Conservation (phyloP, 2,113 vertebrate species). For the Anhinga anhinga region DNA sequence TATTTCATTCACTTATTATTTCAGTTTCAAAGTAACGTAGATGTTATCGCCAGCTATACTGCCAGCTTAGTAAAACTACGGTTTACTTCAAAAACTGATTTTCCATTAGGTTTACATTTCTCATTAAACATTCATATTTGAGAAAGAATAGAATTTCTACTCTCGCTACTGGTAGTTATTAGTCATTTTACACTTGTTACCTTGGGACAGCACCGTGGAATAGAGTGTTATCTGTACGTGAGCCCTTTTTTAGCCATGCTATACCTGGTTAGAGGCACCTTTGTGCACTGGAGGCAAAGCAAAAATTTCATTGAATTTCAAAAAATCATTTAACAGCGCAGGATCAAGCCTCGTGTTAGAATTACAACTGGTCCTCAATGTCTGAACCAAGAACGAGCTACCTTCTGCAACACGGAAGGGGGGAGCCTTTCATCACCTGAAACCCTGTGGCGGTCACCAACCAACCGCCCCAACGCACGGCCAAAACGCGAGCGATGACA, state of each 20-base stretch:
- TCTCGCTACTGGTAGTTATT: not conserved
- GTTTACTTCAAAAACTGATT: conserved; percentile 19
- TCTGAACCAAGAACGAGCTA: not conserved
- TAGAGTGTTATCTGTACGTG: not conserved
- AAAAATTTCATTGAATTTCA: not conserved
- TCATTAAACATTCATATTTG: conserved; percentile 17
- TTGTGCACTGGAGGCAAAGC: not conserved
- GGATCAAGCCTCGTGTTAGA: not conserved
- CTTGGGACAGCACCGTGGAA: not conserved
- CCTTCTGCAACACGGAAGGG: not conserved
- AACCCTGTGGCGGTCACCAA: not conserved
- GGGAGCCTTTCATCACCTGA: not conserved
- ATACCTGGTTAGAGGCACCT: not conserved
- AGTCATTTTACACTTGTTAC: not conserved
- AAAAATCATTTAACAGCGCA: not conserved
- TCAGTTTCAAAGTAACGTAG: not conserved
- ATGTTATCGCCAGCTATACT: not conserved
- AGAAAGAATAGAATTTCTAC: conserved; percentile 19
- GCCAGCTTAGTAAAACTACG: not conserved
- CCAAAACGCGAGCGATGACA: not conserved
- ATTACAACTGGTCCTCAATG: not conserved
- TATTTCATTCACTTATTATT: conserved; percentile 27
- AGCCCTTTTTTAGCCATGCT: not conserved
- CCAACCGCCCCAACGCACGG: rapidly evolving
- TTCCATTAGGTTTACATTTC: conserved; percentile 9